A percentile compares a stretch with the other conserved stretches of the same genome.
Conservation (phyloP, 2,797 vertebrate species). For the Mastacembelus armatus region DNA sequence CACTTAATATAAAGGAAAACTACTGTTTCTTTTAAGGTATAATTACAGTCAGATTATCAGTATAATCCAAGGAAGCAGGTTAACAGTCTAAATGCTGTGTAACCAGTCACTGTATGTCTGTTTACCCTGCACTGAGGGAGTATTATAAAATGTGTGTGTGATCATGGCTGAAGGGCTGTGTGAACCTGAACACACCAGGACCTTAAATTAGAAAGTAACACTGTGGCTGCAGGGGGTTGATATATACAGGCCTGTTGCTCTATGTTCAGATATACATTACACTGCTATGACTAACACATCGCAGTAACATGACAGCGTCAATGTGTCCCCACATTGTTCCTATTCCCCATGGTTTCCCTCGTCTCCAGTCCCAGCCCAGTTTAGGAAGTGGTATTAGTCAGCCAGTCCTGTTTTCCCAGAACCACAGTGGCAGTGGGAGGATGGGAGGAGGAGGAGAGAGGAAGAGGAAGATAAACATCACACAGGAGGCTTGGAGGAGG, state of each 20-base stretch:
- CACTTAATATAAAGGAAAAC: too few species aligned
- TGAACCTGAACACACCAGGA: too few species aligned
- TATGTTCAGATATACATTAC: background rate
- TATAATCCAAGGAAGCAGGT: too few species aligned
- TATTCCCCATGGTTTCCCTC: constrained; percentile 22
- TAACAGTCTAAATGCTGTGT: background rate
- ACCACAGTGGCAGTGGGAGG: constrained; percentile 41
- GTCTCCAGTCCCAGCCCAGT: constrained; percentile 67
- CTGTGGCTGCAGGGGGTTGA: too few species aligned
- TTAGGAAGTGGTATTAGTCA: constrained; percentile 77
- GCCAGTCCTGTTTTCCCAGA: constrained; percentile 19
- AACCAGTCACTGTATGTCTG: background rate
- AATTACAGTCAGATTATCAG: too few species aligned
- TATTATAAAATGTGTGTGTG: too few species aligned
- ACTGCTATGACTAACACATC: background rate
- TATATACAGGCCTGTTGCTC: background rate
- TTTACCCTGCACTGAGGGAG: too few species aligned
- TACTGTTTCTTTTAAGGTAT: too few species aligned
- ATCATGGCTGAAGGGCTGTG: too few species aligned
- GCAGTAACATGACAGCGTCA: background rate
- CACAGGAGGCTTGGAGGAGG: constrained; percentile 63
- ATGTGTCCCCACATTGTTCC: constrained; percentile 27
- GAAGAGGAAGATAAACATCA: constrained; percentile 69
- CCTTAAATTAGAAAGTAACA: too few species aligned
- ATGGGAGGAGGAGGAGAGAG: constrained; percentile 55